Base-by-base conservation (phyloP, 2,888 invertebrate genomes). In the Argynnis bischoffii region DNA sequence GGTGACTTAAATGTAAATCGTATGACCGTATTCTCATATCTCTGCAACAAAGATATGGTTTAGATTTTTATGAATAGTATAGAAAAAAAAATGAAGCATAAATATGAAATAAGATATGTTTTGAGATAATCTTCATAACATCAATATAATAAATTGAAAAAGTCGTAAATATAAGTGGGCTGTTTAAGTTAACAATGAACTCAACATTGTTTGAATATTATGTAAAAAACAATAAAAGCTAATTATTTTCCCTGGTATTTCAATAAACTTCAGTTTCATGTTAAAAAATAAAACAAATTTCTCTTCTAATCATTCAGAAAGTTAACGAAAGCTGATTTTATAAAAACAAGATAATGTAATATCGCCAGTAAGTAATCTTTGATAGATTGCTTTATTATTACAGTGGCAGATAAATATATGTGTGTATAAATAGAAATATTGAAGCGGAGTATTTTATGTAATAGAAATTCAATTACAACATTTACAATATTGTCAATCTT, bases 311-410 rank as follows among this genome's bases (percentile, higher is more conserved):
- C 47, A 48, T 48, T 13, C 6, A 48, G 3, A 59, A 59, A 57
- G 26, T 59, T 4, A 31, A 31, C n/a, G 48, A 5, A 59, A 41
- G 35, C 35, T 48, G 16, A 48, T 59, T 15, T 48, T 59, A 3
- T 3, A 59, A 48, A 47, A 59, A 59, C 59, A 48, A 59, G 48
- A 48, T 57, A 48, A 18, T n/a, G 8, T 41, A 1, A 16, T 8
- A 55, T n/a, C n/a, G 35, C 41, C n/a, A 13, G 35, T 16, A 53
- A 53, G 14, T 4, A 55, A 15, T 15, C 46, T 3, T 46, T 47
- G 57, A 46, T 14, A 15, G 57, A 57, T 57, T 57, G 57, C 8
- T 57, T 47, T 47, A 3, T 46, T 57, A 57, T 57, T 57, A 21
- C 0, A 46, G 46, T 47, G 57, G 46, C 15, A 11, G 46, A 8